Evolutionary conservation across 1,140 invertebrate species (phyloP).

Genomic region (Pemphigus obesinymphae): DNA sequence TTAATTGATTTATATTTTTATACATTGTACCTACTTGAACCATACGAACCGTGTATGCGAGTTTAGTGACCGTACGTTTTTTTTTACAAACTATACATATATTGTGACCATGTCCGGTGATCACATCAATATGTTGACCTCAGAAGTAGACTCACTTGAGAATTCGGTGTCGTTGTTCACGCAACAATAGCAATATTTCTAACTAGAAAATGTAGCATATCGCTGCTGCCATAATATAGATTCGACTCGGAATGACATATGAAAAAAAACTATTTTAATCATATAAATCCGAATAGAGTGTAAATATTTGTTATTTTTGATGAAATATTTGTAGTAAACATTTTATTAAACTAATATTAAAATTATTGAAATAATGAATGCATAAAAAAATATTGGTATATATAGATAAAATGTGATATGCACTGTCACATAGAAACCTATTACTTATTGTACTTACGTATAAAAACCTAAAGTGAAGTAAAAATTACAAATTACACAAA

Average conservation of each 20-base stretch:
- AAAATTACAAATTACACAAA: too few relatives aligned
- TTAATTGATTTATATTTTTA: not conserved
- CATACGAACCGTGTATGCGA: not conserved
- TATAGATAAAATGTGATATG: too few relatives aligned
- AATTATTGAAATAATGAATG: too few relatives aligned
- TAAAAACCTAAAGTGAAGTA: too few relatives aligned
- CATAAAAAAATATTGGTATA: too few relatives aligned
- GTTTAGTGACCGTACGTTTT: constrained; percentile 17
- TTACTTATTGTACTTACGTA: too few relatives aligned
- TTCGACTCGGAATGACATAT: not conserved
- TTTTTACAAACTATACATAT: not conserved
- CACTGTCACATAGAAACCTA: too few relatives aligned
- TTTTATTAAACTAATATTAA: too few relatives aligned
- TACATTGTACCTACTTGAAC: not conserved
- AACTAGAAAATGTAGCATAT: not conserved
- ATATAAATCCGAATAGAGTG: not conserved
- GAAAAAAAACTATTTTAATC: too few relatives aligned
- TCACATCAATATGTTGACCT: constrained; percentile 27
- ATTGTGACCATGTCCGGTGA: not conserved
- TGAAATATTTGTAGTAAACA: too few relatives aligned
- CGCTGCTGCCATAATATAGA: not conserved
- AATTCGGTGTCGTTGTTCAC: constrained; percentile 5
- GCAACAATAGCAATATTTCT: not conserved
- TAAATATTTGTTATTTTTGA: not conserved
- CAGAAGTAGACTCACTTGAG: not conserved